phyloP scores from a whole-genome alignment of 2,888 invertebrate genomes.

The Amphipoea lucens region DNA sequence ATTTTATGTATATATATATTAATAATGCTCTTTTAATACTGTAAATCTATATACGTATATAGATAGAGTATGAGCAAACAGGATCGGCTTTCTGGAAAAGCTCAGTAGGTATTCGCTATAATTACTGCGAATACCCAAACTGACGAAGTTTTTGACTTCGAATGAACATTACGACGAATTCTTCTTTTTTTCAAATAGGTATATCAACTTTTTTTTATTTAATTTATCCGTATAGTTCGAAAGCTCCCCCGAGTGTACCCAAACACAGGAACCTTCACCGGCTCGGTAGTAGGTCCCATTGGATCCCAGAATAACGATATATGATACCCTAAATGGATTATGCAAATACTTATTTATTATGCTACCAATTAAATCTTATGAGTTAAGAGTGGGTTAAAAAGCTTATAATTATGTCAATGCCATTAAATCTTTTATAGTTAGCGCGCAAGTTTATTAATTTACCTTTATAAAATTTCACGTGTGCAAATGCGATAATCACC shows the following conservation, averaged over 20 bases:
- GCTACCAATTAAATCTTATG: neutral
- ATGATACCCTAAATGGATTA: neutral
- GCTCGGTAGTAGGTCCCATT: neutral
- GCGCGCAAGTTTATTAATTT: neutral
- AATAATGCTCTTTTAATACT: no score
- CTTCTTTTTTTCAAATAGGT: neutral
- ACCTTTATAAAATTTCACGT: neutral
- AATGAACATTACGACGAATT: no score
- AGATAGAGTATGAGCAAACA: no score
- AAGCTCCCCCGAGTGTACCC: neutral
- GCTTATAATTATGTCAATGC: neutral
- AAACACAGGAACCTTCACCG: neutral
- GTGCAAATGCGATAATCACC: neutral
- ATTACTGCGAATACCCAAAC: no score
- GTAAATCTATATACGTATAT: no score
- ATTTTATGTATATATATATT: no score
- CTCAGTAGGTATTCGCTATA: no score
- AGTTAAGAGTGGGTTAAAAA: neutral
- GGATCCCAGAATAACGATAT: neutral
- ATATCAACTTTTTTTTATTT: neutral
- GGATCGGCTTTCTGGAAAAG: no score
- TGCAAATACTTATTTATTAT: neutral
- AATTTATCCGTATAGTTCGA: neutral
- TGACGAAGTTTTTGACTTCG: no score
- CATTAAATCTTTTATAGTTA: neutral